Evolutionary conservation across 2,113 vertebrate species (phyloP), one percentile per base, ranked within the genome.

Genomic region (Rhinoderma darwinii): DNA sequence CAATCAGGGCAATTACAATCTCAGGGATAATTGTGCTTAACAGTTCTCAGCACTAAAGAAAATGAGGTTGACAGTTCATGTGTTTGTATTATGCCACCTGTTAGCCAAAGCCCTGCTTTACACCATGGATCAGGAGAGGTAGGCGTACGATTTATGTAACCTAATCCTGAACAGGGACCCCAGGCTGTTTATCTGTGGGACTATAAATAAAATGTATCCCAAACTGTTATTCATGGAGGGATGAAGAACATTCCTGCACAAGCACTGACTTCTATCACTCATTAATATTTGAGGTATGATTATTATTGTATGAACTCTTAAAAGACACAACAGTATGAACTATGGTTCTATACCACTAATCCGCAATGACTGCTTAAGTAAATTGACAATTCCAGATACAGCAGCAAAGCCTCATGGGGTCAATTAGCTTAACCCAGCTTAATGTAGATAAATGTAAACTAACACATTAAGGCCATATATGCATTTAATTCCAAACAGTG

Each of bases 341-440:
- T 61, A 0, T 61, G 32, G 7, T 43, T 63, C 59, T 66, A 44
- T 32, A 18, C n/a, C 25, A 30, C 56, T 63, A 66, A 82, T 82
- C 39, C 27, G 61, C 22, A 43, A 10, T 32, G 59, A 66, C 79
- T 66, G n/a, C 0, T 12, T 44, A 82, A 82, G 63, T 83, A 83
- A 83, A 83, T 35, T 72, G 82, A 30, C 61, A 83, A 72, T 83
- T 18, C 35, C 14, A 83, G 63, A 72, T 51, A 83, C 32, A 81
- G 68, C 25, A 73, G 37, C 66, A 73, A 27, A 51, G 77, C 86
- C 66, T 81, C 66, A 61, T 30, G n/a, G 54, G 86, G 78, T 87
- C 76, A 82, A 85, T 87, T 87, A 87, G 78, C 86, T 82, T 82
- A 87, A 73, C 78, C 66, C 50, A 82, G 86, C 86, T 82, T 43